A percentile compares a stretch with the other conserved stretches of the same genome.
phyloP scores from a whole-genome alignment of 2,888 invertebrate species.

The Lepas anatifera region DNA sequence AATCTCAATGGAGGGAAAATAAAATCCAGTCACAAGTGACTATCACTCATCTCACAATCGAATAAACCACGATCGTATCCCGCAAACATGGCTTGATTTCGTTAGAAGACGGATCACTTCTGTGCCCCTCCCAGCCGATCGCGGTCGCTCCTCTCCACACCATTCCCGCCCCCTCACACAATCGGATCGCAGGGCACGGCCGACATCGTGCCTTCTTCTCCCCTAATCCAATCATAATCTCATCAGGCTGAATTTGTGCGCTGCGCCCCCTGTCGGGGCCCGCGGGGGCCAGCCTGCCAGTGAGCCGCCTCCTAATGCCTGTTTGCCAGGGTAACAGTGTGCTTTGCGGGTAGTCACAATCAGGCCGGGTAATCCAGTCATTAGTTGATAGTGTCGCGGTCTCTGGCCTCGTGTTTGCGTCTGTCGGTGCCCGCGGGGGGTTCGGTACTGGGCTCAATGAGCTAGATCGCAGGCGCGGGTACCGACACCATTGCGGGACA shows the following conservation, averaged over 20 bases:
- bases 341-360: not conserved
- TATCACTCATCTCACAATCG: too few relatives aligned
- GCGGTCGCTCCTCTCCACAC: not conserved
- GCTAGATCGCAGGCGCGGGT: too few relatives aligned
- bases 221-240: slow-evolving; percentile 7
- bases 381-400: not conserved
- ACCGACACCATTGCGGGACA: too few relatives aligned
- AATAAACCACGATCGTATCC: too few relatives aligned
- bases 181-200: not conserved
- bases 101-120: too few relatives aligned
- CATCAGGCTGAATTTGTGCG: slow-evolving; percentile 2
- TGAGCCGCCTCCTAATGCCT: not conserved
- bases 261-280: not conserved
- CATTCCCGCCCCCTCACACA: not conserved
- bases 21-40: too few relatives aligned
- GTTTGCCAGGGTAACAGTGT: not conserved
- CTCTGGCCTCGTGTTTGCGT: too few relatives aligned
- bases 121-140: too few relatives aligned
- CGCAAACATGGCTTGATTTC: too few relatives aligned
- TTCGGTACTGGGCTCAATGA: too few relatives aligned
- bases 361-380: not conserved
- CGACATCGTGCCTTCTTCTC: not conserved
- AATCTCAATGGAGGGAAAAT: too few relatives aligned
- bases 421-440: not conserved
- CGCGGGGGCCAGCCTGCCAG: not conserved